Evolutionary conservation across 1,140 invertebrate species (phyloP), one percentile per base, ranked within the genome.

Genomic region (Apis florea): DNA sequence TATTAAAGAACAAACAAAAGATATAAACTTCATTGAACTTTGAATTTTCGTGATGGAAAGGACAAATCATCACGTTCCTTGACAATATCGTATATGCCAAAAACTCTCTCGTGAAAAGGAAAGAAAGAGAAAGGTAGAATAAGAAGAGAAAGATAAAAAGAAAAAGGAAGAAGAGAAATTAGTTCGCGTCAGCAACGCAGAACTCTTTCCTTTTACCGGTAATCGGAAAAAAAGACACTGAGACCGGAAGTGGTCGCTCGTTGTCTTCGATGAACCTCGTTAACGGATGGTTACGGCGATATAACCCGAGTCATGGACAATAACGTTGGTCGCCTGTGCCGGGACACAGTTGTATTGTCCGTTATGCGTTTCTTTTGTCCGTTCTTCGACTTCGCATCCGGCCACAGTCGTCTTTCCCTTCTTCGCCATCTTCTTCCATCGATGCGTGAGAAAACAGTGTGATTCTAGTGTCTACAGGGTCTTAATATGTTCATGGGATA

Each of bases 361-460:
- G 83, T 76, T 79, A 79, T 53, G 79, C 58, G 71, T 88, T 88
- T 53, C 88, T 85, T 89, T 89, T 88, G 82, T 89, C 80, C 61
- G 76, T 71, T 79, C 78, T 40, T 85, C 78, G 84, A 79, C 59
- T 71, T 54, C 40, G 59, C 88, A 89, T 89, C 88, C 88, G 88
- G 88, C 86, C 85, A 26, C 53, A 59, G 31, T 69, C 74, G 69
- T 70, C 80, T 63, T 78, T 47, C 26, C 54, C 61, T 49, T 79
- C 49, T 26, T 19, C 21, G 69, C 73, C 72, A 61, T 68, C 70
- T 58, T 53, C 69, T n/a, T 11, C 4, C 26, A 71, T 49, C 79
- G 84, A 77, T 71, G 84, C 88, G 88, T 88, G 88, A 89, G 84
- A 89, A 89, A 89, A 87, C 72, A 54, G 68, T 79, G 72, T 75